Evolutionary conservation across 2,888 invertebrate genomes (phyloP).

Genomic region (Ethmia dodecea): DNA sequence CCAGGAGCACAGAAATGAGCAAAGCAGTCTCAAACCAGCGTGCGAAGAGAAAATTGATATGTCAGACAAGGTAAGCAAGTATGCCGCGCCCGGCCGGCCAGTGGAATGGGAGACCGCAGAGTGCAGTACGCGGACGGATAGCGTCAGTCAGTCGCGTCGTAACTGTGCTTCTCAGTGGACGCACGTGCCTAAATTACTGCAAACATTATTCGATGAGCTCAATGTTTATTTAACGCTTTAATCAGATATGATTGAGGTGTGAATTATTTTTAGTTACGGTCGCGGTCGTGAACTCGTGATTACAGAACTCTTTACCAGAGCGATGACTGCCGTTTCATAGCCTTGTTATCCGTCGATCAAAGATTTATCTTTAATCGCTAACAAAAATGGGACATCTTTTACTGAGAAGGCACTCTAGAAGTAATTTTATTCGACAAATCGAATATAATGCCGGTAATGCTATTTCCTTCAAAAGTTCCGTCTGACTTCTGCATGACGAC

Average conservation of each 20-base stretch:
- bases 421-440: too few species aligned
- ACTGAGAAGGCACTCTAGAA: neutral
- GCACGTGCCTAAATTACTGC: conserved; percentile 2
- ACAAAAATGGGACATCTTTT: neutral
- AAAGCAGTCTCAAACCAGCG: conserved; percentile 38
- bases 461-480: neutral
- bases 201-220: neutral
- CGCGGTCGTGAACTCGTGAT: too few species aligned
- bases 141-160: conserved; percentile 27
- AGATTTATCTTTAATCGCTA: too few species aligned
- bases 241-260: conserved; percentile 20
- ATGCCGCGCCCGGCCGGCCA: conserved; percentile 31
- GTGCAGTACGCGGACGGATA: conserved; percentile 5
- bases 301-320: conserved; percentile 9
- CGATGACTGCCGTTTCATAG: conserved; percentile 3
- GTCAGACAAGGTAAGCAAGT: conserved; percentile 67
- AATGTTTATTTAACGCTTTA: neutral
- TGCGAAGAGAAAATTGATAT: conserved; percentile 60
- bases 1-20: conserved; percentile 59
- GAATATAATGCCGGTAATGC: neutral
- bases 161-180: conserved; percentile 21
- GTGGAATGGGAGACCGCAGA: conserved; percentile 24
- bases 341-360: neutral
- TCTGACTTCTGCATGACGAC: conserved; percentile 3
- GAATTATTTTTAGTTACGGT: conserved; percentile 30